Conservation (phyloP, 2,113 vertebrate species). For the Alaudala cheleensis region DNA sequence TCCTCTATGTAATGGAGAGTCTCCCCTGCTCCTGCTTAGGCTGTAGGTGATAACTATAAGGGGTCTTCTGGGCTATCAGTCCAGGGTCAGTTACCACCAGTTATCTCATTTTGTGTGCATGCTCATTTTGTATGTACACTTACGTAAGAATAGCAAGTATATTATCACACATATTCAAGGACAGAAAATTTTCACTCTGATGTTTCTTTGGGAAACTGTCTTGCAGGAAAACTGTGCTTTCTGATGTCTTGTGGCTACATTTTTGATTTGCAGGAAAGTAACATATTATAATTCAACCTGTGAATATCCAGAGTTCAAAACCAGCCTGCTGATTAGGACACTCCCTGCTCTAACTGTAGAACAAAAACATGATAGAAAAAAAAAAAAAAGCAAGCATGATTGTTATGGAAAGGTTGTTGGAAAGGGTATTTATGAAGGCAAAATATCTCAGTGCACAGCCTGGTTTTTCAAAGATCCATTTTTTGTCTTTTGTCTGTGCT, state of each 20-base stretch:
- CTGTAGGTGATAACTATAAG: background rate
- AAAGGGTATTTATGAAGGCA: background rate
- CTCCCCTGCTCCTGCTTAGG: background rate
- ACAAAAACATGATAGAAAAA: background rate
- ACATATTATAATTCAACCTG: background rate
- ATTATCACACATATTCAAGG: background rate
- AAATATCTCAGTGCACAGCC: background rate
- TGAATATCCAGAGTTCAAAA: background rate
- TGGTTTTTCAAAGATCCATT: background rate
- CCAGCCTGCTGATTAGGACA: background rate
- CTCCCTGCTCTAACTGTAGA: background rate
- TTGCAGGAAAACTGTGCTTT: background rate
- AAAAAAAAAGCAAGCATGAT: background rate
- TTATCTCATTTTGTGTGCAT: background rate
- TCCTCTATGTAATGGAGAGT: background rate
- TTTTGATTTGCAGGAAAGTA: background rate
- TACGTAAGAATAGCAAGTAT: background rate
- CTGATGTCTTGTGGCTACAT: background rate
- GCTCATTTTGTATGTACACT: background rate
- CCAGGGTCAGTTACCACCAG: background rate
- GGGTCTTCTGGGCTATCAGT: background rate
- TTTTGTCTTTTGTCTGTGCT: background rate
- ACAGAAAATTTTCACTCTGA: background rate
- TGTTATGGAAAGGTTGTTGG: background rate
- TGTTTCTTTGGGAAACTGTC: background rate